Evolutionary conservation across 2,797 vertebrate species (phyloP), one percentile per base, ranked within the genome.

Genomic region (Myotis vivesi): DNA sequence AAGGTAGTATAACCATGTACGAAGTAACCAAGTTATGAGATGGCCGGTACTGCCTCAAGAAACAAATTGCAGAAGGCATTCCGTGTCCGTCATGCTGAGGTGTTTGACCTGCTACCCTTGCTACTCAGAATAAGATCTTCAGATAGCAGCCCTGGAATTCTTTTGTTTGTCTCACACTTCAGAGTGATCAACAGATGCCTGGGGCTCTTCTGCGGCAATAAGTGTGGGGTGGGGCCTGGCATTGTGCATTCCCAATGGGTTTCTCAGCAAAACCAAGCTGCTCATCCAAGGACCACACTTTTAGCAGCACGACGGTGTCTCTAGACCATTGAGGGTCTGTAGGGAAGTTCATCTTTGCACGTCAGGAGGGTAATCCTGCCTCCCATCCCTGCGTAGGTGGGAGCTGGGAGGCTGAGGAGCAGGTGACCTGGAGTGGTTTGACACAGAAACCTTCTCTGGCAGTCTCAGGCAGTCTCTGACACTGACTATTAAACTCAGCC

Each of bases 401-500:
- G 20, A 98, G 95, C 94, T 99, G 99, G 99, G 98, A 99, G 95
- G 98, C 98, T 1, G 98, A 99, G 41, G 98, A 99, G 71, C 99
- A 98, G 94, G 96, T 99, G 10, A 99, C 99, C 95, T 99, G 13
- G 99, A 99, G 73, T 98, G 98, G 1, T 99, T 99, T 91, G 99
- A 99, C 95, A 98, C 98, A 89, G 98, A 97, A 72, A 97, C 98
- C 64, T 99, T 99, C 98, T 99, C 99, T 80, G 98, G 98, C 11
- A 97, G 92, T 99, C 99, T 19, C 97, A 99, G 98, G 98, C 11
- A 97, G 92, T 99, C 99, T 19, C 97, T 99, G 22, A 98, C 99
- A 0, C 98, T 99, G 89, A 99, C 99, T 0, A 90, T 96, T 38
- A 98, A 97, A 1, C 98, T 99, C 94, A 98, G 98, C 36, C 98